Evolutionary conservation across 2,113 vertebrate species (phyloP), one percentile per base, ranked within the genome.

Genomic region (Amia ocellicauda): DNA sequence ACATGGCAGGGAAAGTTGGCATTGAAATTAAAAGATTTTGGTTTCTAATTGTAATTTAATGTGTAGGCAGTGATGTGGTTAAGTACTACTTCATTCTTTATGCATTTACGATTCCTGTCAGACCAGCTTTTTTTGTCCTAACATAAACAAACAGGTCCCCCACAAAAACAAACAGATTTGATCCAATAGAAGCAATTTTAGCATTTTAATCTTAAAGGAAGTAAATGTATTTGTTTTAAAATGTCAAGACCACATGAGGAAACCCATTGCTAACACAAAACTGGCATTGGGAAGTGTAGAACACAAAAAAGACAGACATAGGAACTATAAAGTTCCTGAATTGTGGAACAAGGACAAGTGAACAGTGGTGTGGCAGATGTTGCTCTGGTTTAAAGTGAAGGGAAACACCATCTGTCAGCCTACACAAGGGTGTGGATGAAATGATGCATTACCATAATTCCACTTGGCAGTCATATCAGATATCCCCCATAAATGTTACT

Each of bases 371-470:
- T 27, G 51, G 51, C 51, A 54, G 51, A 54, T 82, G 77, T 65
- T 79, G 53, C 76, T 76, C 3, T 81, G 63, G 73, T 79, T 85
- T 73, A 52, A 63, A 76, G 74, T 66, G 74, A 78, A 77, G 47
- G 79, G 80, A 78, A 83, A 73, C 69, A 67, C 55, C 74, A 55
- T 63, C 67, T 76, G 76, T 73, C 75, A 78, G 0, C 66, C 80
- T 72, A 74, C 69, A 83, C 74, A 82, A 80, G 79, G 78, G 72
- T 78, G 72, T 82, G 78, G 72, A 76, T 77, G 81, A 82, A 81
- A 78, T 71, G 66, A 78, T 80, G 74, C 79, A 80, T 80, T 81
- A 78, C 69, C 83, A 16, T 13, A 58, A 3, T 62, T 79, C 61
- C 64, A 60, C 69, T 74, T 83, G 78, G 70, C 78, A 82, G 63